Evolutionary conservation across 2,888 invertebrate genomes (phyloP).

Genomic region (Conomelus anceps): DNA sequence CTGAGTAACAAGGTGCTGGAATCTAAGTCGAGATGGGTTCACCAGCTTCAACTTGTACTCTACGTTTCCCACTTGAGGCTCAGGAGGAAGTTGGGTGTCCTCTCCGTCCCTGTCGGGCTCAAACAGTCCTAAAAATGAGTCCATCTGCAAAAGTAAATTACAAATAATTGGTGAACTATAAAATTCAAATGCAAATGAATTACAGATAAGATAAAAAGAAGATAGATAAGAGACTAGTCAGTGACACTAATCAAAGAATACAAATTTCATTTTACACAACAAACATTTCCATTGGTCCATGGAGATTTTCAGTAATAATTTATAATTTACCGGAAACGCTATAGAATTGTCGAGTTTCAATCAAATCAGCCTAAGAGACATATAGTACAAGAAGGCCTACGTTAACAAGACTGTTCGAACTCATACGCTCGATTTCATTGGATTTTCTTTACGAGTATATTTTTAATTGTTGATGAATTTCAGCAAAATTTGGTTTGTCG

Average conservation of each 20-base stretch:
- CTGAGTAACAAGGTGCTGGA: conserved; percentile 96
- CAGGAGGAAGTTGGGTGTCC: conserved; percentile 64
- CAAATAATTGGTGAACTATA: neutral
- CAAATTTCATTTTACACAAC: no score
- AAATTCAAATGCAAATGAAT: neutral
- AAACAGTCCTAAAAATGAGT: conserved; percentile 74
- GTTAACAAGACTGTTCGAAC: no score
- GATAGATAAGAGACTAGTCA: neutral
- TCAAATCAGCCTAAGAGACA: no score
- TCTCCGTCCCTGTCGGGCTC: conserved; percentile 57
- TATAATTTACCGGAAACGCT: no score
- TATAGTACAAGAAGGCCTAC: no score
- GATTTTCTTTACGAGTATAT: no score
- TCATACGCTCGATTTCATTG: no score
- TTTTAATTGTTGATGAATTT: no score
- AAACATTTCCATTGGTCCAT: no score
- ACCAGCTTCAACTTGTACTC: conserved; percentile 95
- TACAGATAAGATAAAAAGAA: neutral
- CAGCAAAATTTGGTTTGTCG: no score
- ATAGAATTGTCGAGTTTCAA: no score
- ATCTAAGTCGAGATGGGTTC: conserved; percentile 80
- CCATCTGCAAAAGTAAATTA: conserved; percentile 54
- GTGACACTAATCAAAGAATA: neutral
- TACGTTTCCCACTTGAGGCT: conserved; percentile 89
- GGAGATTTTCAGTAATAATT: no score